These are phyloP conservation scores for Bradypodion ventrale DNA, from an alignment of 2,797 vertebrate genomes.

Conservation along the genomic window DNA sequence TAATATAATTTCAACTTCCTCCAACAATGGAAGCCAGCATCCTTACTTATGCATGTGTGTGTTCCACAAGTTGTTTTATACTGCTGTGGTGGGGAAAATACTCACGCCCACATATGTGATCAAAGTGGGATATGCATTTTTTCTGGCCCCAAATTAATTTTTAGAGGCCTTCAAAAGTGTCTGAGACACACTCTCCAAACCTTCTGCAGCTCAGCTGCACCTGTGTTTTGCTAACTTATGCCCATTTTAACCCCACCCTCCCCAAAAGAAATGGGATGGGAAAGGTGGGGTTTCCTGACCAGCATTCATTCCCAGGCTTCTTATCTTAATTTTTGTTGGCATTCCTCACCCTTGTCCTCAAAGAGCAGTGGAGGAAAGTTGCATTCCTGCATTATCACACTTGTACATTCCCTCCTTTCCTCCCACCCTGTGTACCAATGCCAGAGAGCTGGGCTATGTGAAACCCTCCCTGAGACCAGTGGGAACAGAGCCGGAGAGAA, in stretches of 20 bases:
- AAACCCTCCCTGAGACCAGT: slow-evolving; percentile 52
- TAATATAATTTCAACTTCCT: background rate
- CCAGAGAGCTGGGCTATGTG: slow-evolving; percentile 27
- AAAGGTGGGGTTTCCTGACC: background rate
- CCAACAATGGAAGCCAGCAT: background rate
- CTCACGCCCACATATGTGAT: background rate
- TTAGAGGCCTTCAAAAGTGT: background rate
- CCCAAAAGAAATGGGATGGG: background rate
- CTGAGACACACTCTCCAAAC: background rate
- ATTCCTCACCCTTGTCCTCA: slow-evolving; percentile 10
- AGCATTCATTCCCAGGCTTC: slow-evolving; percentile 13
- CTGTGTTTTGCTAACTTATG: background rate
- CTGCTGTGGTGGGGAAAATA: background rate
- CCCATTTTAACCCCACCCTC: background rate
- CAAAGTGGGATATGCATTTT: background rate
- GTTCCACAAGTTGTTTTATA: background rate
- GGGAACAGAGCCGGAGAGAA: slow-evolving; percentile 55
- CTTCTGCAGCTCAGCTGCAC: background rate
- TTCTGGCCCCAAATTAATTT: background rate
- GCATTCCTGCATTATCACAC: slow-evolving; percentile 64
- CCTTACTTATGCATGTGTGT: background rate
- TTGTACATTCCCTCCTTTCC: slow-evolving; percentile 49
- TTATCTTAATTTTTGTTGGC: slow-evolving; percentile 4
- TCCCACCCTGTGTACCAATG: slow-evolving; percentile 11
- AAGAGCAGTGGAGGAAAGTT: slow-evolving; percentile 6